A percentile compares a stretch with the other conserved stretches of the same genome.
phyloP scores from a whole-genome alignment of 2,797 vertebrate species.

The Merluccius polli region DNA sequence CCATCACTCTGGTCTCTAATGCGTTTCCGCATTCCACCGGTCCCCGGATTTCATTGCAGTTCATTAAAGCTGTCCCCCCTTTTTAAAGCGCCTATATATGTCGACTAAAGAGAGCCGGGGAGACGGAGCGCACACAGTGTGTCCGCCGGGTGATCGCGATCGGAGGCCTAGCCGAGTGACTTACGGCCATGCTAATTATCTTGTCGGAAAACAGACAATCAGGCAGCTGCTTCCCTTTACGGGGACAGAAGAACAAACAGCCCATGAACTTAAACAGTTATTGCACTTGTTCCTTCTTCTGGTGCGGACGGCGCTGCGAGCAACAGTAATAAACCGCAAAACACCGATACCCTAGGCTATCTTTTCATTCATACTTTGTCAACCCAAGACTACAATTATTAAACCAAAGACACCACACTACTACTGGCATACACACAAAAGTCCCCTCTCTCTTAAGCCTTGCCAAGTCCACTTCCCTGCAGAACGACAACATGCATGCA shows the following conservation, averaged over 20 bases:
- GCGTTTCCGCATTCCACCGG: neutral
- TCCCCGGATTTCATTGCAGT: neutral
- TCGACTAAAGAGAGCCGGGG: neutral
- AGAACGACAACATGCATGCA: neutral
- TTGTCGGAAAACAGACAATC: neutral
- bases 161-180: neutral
- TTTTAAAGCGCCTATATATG: conserved; percentile 3
- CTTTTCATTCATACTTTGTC: neutral
- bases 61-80: neutral
- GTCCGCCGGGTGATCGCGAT: neutral
- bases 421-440: neutral
- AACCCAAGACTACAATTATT: neutral
- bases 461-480: conserved; percentile 2
- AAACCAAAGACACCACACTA: neutral
- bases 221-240: neutral
- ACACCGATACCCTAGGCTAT: neutral
- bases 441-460: neutral
- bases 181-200: neutral
- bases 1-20: neutral
- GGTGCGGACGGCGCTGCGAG: neutral
- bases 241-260: neutral
- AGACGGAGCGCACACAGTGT: neutral
- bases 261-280: neutral
- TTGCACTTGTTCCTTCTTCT: neutral
- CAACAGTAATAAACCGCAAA: neutral